Percentiles rank a stretch among this genome's conserved stretches.
These are phyloP conservation scores for Cataglyphis cursor DNA, from an alignment of 2,888 invertebrate genomes.

Conservation along the genomic window DNA sequence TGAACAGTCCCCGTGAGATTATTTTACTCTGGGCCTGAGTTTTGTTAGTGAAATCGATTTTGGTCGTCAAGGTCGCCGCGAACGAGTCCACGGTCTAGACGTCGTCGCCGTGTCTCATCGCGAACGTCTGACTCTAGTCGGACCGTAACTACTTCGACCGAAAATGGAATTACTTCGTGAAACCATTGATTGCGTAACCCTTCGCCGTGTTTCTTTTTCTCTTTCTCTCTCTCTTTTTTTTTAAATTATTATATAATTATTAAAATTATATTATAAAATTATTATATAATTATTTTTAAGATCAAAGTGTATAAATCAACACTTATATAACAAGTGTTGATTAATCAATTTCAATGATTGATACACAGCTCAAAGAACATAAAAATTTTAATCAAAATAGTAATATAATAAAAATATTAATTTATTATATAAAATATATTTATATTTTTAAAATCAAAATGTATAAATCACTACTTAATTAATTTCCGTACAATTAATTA, in stretches of 20 bases:
- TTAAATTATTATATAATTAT: neutral
- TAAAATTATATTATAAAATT: neutral
- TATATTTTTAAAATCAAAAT: neutral
- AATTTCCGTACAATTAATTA: too few relatives aligned
- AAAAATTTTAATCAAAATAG: neutral
- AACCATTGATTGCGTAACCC: conserved; percentile 34
- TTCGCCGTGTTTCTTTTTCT: neutral
- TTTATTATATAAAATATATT: too few relatives aligned
- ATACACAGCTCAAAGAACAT: neutral
- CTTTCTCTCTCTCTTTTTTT: neutral
- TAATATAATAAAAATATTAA: neutral
- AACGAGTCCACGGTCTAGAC: conserved; percentile 20
- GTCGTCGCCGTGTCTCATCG: neutral
- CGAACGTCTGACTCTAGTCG: conserved; percentile 38
- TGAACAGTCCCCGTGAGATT: conserved; percentile 34
- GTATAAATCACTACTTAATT: too few relatives aligned
- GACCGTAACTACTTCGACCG: conserved; percentile 39
- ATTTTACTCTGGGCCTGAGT: conserved; percentile 32
- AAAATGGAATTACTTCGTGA: conserved; percentile 42
- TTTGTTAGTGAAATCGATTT: conserved; percentile 49
- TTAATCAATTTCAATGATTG: too few relatives aligned
- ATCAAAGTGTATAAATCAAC: neutral
- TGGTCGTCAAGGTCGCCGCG: conserved; percentile 52
- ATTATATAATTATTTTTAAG: neutral
- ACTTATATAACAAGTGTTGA: too few relatives aligned